A percentile compares a stretch with the other conserved stretches of the same genome.
Evolutionary conservation across 2,797 vertebrate genomes (phyloP).

Genomic region (Hylomyscus alleni): DNA sequence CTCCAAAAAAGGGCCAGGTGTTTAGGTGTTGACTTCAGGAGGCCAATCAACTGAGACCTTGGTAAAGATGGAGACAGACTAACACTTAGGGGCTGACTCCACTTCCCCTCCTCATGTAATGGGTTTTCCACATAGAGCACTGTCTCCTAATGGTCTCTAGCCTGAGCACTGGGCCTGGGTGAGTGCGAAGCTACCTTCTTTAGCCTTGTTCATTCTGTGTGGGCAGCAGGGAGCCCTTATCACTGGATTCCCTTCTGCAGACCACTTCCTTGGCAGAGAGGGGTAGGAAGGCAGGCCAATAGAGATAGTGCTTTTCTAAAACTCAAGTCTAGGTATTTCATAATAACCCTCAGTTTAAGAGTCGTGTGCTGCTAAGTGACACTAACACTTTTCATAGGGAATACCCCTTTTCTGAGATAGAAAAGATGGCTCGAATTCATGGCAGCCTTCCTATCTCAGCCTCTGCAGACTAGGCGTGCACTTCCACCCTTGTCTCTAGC

Average conservation of each 20-base stretch:
- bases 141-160: neutral
- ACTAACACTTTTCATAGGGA: neutral
- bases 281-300: neutral
- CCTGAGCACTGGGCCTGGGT: neutral
- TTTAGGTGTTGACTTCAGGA: neutral
- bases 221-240: neutral
- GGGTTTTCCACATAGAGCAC: neutral
- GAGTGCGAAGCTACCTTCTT: neutral
- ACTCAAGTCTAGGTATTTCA: neutral
- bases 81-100: neutral
- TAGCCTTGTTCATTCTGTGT: no score
- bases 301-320: neutral
- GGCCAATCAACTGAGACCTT: neutral
- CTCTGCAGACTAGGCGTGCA: neutral
- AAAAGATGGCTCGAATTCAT: neutral
- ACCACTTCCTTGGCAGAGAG: neutral
- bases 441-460: neutral
- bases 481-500: neutral
- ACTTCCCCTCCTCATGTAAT: neutral
- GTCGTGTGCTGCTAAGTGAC: neutral
- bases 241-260: neutral
- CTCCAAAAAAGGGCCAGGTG: neutral
- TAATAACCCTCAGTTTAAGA: constrained; percentile 16
- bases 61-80: neutral
- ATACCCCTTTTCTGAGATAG: neutral